A percentile compares a stretch with the other conserved stretches of the same genome.
Evolutionary conservation across 2,113 vertebrate species (phyloP).

Genomic region (Zingel zingel): DNA sequence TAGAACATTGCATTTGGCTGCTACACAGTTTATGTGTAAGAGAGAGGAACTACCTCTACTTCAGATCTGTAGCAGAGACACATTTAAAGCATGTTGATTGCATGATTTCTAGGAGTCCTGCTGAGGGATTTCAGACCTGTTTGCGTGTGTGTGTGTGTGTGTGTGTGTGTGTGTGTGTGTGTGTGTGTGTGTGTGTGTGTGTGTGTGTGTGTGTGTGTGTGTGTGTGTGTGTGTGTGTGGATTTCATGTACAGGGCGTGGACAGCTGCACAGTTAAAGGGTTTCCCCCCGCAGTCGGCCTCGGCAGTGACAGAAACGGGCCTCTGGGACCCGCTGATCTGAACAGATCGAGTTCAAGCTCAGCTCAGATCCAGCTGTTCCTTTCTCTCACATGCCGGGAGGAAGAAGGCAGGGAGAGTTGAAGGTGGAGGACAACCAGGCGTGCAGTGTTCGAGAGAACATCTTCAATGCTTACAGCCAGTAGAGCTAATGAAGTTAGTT

Average conservation of each 20-base stretch:
- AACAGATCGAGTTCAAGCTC: slow-evolving; percentile 72
- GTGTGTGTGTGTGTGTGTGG: slow-evolving; percentile 3
- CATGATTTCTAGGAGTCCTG: slow-evolving; percentile 38
- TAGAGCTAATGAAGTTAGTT: not conserved
- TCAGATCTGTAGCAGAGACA: slow-evolving; percentile 9
- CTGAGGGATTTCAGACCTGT: slow-evolving; percentile 28
- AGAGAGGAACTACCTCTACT: slow-evolving; percentile 31
- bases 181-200: slow-evolving; percentile 1
- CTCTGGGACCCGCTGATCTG: slow-evolving; percentile 71
- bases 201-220: not conserved
- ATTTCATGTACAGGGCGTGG: slow-evolving; percentile 33
- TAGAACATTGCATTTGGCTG: slow-evolving; percentile 32
- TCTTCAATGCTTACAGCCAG: slow-evolving; percentile 15
- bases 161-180: slow-evolving; percentile 6
- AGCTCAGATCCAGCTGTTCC: slow-evolving; percentile 80
- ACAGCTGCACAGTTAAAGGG: slow-evolving; percentile 76
- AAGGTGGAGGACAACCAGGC: slow-evolving; percentile 32
- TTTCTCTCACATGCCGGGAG: slow-evolving; percentile 70
- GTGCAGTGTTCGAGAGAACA: not conserved
- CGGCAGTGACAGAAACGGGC: slow-evolving; percentile 65
- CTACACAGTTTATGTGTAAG: slow-evolving; percentile 10
- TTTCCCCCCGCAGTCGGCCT: slow-evolving; percentile 29
- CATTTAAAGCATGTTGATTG: slow-evolving; percentile 15
- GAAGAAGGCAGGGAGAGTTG: slow-evolving; percentile 6
- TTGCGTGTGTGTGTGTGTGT: not conserved